phyloP scores from a whole-genome alignment of 2,888 invertebrate species.

The Drosophila ustulata region DNA sequence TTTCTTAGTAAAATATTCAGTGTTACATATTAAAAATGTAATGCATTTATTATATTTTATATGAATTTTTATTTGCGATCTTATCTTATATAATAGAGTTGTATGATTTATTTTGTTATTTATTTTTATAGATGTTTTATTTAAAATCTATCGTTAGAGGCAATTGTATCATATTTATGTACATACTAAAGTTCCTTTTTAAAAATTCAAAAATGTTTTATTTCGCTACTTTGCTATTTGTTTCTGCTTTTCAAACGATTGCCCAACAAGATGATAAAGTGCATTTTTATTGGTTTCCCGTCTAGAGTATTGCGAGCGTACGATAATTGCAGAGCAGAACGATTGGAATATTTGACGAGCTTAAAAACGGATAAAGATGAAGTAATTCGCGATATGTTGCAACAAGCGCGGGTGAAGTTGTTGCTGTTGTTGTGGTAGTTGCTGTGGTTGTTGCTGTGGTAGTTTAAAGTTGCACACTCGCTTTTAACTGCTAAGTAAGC shows the following conservation, averaged over 20 bases:
- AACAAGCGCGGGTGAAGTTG: slow-evolving; percentile 48
- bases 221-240: background rate
- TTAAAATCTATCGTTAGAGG: no score
- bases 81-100: no score
- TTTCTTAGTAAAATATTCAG: no score
- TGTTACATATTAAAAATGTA: no score
- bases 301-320: slow-evolving; percentile 21
- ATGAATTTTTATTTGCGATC: no score
- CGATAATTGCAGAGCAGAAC: slow-evolving; percentile 19
- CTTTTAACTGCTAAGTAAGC: slow-evolving; percentile 26
- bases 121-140: no score
- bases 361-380: slow-evolving; percentile 50
- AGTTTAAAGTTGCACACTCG: slow-evolving; percentile 38
- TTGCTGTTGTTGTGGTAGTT: slow-evolving; percentile 24
- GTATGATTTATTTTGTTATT: no score
- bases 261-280: background rate
- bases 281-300: background rate
- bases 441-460: slow-evolving; percentile 18
- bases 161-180: no score
- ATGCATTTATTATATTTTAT: no score
- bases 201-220: no score
- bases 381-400: slow-evolving; percentile 54
- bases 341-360: slow-evolving; percentile 38
- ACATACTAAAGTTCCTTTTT: no score
- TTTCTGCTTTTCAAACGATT: background rate